Evolutionary conservation across 2,797 vertebrate species (phyloP).

Genomic region (Percopsis omiscomaycus): DNA sequence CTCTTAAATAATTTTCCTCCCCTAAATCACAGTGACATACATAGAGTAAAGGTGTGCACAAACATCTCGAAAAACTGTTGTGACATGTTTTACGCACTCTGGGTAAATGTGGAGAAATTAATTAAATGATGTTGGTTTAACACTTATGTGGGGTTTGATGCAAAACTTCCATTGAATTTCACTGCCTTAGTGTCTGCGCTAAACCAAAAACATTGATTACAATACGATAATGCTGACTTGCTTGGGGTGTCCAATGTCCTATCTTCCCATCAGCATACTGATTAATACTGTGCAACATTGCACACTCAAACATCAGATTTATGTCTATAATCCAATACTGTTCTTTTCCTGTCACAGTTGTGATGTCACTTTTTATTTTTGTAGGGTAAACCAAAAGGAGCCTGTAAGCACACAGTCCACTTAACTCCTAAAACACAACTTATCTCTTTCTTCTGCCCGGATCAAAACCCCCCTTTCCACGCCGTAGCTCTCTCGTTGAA

Average conservation of each 20-base stretch:
- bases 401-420: conserved; percentile 38
- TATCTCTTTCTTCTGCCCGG: conserved; percentile 79
- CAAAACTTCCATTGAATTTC: conserved; percentile 72
- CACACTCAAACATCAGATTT: no score
- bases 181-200: conserved; percentile 89
- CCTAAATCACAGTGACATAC: no score
- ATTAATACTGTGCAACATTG: no score
- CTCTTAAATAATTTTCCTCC: no score
- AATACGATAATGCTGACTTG: conserved; percentile 93
- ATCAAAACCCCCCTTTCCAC: conserved; percentile 79
- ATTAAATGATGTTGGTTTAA: not conserved
- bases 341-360: not conserved
- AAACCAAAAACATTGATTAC: conserved; percentile 90
- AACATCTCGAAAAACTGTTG: not conserved
- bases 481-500: conserved; percentile 82
- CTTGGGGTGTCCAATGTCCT: conserved; percentile 80
- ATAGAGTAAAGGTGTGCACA: no score
- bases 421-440: conserved; percentile 75
- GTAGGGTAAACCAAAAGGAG: conserved; percentile 37
- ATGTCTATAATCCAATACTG: not conserved
- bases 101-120: not conserved
- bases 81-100: not conserved
- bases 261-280: conserved; percentile 87
- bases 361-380: conserved; percentile 14
- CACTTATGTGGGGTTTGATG: conserved; percentile 75